These are phyloP conservation scores for Phymatocera aterrima DNA, from an alignment of 2,888 invertebrate genomes.

Conservation along the genomic window DNA sequence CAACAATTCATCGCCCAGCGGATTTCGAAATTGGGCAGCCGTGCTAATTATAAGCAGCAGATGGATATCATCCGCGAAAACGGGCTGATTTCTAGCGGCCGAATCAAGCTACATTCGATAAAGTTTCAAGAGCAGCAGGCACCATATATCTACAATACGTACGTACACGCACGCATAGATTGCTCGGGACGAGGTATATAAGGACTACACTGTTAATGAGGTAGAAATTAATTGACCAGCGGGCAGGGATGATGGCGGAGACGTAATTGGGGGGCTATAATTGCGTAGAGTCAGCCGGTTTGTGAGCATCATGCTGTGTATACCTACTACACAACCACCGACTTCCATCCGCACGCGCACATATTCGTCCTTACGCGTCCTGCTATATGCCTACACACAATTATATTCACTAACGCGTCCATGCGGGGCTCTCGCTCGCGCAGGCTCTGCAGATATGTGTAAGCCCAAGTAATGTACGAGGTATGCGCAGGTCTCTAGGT, in stretches of 20 bases:
- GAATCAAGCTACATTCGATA: slow-evolving; percentile 25
- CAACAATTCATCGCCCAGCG: too few species aligned
- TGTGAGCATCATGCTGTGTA: slow-evolving; percentile 54
- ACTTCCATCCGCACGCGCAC: slow-evolving; percentile 18
- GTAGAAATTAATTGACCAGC: slow-evolving; percentile 72
- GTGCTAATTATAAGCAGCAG: background rate
- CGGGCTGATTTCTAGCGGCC: background rate
- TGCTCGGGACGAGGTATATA: background rate
- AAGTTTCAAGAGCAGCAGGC: slow-evolving; percentile 3
- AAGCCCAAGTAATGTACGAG: background rate
- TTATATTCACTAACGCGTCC: background rate
- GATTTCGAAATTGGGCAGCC: too few species aligned
- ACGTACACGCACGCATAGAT: background rate
- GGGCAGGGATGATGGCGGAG: slow-evolving; percentile 49
- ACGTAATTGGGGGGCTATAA: slow-evolving; percentile 57
- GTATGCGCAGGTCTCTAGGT: too few species aligned
- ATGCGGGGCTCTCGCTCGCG: too few species aligned
- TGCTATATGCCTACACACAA: background rate
- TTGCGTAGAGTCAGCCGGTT: slow-evolving; percentile 62
- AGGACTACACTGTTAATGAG: slow-evolving; percentile 64
- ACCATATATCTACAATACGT: too few species aligned
- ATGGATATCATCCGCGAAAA: background rate
- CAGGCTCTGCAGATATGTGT: background rate
- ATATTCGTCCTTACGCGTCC: slow-evolving; percentile 14
- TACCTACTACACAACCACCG: background rate